Evolutionary conservation across 2,113 vertebrate genomes (phyloP), one percentile per base, ranked within the genome.

Genomic region (Etia nguti): DNA sequence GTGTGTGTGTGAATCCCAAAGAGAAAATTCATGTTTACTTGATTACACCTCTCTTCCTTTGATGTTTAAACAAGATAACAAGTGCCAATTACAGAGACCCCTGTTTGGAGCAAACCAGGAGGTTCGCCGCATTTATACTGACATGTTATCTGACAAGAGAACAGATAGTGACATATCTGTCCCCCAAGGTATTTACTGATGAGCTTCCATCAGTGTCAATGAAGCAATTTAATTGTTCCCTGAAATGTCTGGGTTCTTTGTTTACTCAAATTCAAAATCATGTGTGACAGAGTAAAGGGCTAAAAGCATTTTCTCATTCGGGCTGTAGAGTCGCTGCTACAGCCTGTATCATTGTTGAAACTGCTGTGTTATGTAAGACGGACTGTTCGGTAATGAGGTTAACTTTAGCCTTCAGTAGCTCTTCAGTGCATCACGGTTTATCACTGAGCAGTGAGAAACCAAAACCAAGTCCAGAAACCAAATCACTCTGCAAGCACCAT

Each of bases 401-500:
- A 91, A 85, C 38, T 75, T 85, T 34, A 46, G 85, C 62, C 31
- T 12, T 82, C 54, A 65, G 48, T 73, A 89, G 59, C 52, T 82
- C 82, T 87, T 11, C 38, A 70, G 48, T 79, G 34, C 20, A 13
- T 88, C 90, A 80, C 6, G 15, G 41, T 77, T 77, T 52, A 52
- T 20, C 46, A 18, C 41, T 34, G 73, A 9, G 15, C 73, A 31
- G 26, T 20, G 46, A 77, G 46, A n/a, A n/a, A n/a, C n/a, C n/a
- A n/a, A n/a, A n/a, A n/a, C 55, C 50, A 16, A 73, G 48, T 87
- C 86, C 82, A 85, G 80, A 65, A 36, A 77, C 77, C 26, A 82
- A 88, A 86, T 77, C 52, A 82, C 82, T 89, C 80, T n/a, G 86
- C 81, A 83, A 92, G 88, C 83, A 79, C 83, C 85, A 92, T 94